Evolutionary conservation across 2,113 vertebrate species (phyloP), one percentile per base, ranked within the genome.

Genomic region (Pollimyrus isidori): DNA sequence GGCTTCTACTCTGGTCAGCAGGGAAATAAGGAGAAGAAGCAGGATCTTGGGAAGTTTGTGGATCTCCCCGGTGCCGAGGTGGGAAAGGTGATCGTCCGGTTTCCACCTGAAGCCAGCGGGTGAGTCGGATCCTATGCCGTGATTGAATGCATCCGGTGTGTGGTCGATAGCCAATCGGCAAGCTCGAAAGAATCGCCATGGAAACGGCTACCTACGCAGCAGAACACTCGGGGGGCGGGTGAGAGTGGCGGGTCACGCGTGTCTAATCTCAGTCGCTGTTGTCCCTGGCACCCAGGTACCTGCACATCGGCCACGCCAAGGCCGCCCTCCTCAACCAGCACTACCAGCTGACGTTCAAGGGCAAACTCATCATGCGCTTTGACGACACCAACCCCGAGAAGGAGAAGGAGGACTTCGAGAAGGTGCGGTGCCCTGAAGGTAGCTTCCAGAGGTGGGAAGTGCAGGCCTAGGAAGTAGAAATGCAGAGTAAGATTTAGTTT

Each of bases 361-460:
- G 98, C 92, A 98, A 98, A 92, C 97, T 99, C 83, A 99, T 99
- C 95, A 99, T 99, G 98, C 97, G 98, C 91, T 99, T 99, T 90
- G 98, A 99, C 91, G 98, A 99, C 96, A 99, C 98, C 92, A 99
- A 99, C 94, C 98, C 98, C 0, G 98, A 99, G 94, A 99, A 99
- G 94, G 98, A 99, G 91, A 99, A 99, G 94, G 98, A 99, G 94
- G 98, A 99, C 94, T 99, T 99, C 96, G 98, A 99, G 95, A 99
- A 99, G 97, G 98, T 99, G 93, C 91, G 82, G 21, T 23, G 73
- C 35, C 35, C 35, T 3, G 15, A 42, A 80, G 10, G 10, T 69
- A 30, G n/a, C 62, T 13, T 65, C 62, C n/a, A 26, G 62, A 65
- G 62, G 62, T 30, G 10, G n/a, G 2, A 69, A 13, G 10, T 11